Base-by-base conservation (phyloP, 2,888 invertebrate genomes). In the Antheraea yamamai region DNA sequence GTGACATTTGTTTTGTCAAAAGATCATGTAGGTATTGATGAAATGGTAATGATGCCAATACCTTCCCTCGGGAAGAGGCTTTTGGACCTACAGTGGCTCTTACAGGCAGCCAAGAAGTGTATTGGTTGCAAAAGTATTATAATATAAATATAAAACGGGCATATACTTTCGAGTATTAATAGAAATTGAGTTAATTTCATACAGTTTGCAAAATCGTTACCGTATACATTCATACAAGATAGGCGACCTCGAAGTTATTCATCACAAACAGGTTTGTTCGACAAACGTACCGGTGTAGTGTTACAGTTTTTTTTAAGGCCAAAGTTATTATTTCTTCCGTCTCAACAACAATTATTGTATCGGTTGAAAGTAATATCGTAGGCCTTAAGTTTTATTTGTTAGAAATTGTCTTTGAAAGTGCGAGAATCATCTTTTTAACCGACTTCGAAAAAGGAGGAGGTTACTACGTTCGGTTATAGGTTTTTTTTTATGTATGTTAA, bases 251-350 rank as follows among this genome's bases (percentile, higher is more conserved):
- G 39, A 70, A n/a, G 70, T 70, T n/a, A 39, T 70, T 70, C 70
- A n/a, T 39, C 39, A 39, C 39, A 70, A 70, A 70, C 70, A 23
- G 70, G 70, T 70, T 70, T 70, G 35, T 35, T 70, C 23, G 10
- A 39, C 70, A n/a, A n/a, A 70, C 39, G 20, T n/a, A n/a, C 39
- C 39, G 10, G 39, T 39, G 39, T 39, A 39, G 20, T 70, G n/a
- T 70, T 70, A 70, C 39, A n/a, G n/a, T 70, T 39, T 70, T 70
- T 68, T 39, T 70, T 35, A 35, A 52, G 75, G 66, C 30, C 20
- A 23, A 64, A 47, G 39, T 70, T 70, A 70, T n/a, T 70, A 75
- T 71, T 73, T 20, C 35, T 75, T 78, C 78, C 75, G 76, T 77
- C 77, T 77, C 73, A 76, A 39, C 39, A 39, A 39, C n/a, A 70